Conservation (phyloP, 2,888 invertebrate genomes). For the Megaustenia siamemsis region DNA sequence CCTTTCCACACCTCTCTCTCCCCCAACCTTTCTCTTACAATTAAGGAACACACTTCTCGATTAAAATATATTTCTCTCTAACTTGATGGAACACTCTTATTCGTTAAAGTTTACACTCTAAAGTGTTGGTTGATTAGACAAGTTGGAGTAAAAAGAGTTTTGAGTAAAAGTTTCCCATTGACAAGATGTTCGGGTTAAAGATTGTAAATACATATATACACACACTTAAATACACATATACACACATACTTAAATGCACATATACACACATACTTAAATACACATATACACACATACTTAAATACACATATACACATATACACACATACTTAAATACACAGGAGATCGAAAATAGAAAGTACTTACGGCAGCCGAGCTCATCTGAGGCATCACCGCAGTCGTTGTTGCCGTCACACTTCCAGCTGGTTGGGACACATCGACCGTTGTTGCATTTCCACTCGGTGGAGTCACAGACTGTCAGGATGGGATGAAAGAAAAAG, state of each 20-base stretch:
- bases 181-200: background rate
- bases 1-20: too few relatives aligned
- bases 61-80: background rate
- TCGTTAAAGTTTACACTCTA: background rate
- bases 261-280: background rate
- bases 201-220: background rate
- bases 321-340: slow-evolving; percentile 14
- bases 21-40: too few relatives aligned
- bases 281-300: background rate
- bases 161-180: background rate
- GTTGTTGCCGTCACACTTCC: slow-evolving; percentile 51
- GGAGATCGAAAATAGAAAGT: background rate
- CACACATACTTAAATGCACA: background rate
- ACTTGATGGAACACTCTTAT: background rate
- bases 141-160: background rate
- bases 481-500: too few relatives aligned
- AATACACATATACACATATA: background rate
- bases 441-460: slow-evolving; percentile 51
- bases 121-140: background rate
- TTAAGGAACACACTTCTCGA: background rate
- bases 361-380: slow-evolving; percentile 52
- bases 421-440: slow-evolving; percentile 42
- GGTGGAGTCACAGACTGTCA: slow-evolving; percentile 33
- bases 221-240: background rate
- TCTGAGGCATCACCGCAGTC: slow-evolving; percentile 56